Evolutionary conservation across 2,888 invertebrate genomes (phyloP), one percentile per base, ranked within the genome.

Genomic region (Drosophila trichaetosa): DNA sequence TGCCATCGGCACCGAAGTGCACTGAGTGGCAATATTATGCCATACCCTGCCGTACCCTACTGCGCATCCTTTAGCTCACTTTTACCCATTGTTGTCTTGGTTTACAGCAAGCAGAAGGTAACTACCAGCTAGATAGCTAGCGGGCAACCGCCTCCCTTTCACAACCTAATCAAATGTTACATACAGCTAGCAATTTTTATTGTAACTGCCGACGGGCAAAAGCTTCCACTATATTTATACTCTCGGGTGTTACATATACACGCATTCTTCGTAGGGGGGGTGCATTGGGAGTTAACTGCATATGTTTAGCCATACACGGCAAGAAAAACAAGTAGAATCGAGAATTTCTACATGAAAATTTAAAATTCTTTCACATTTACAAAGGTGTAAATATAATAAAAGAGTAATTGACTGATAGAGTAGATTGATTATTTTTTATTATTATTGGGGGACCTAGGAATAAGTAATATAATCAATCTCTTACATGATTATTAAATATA

Each of bases 161-260:
- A 69, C 75, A 79, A 73, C 82, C 88, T 87, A 87, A 87, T 87
- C 87, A 87, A 89, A 87, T 87, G 87, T 83, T 89, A 76, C 83
- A 89, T 69, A 73, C 76, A 76, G 71, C 80, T 66, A 83, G 73
- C 82, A 76, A 69, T 87, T 87, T 89, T 87, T 89, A 82, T 87
- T 89, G 85, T 86, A 69, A 68, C 73, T 79, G 87, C 86, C 89
- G 69, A 79, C 68, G 86, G 86, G 82, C 67, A 53, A 70, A 59
- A 51, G 54, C 64, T 60, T 46, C 68, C 63, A 82, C 69, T 72
- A 83, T 76, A 72, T 83, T 79, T 79, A 80, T 77, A 68, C 70
- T 36, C 66, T 33, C 27, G 21, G 16, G 51, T 59, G 40, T 49
- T 49, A 62, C 51, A 54, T 51, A 61, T 24, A 40, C 33, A 62